Percentiles rank a stretch among this genome's conserved stretches.
phyloP scores from a whole-genome alignment of 2,888 invertebrate genomes.

The Panorpa germanica region DNA sequence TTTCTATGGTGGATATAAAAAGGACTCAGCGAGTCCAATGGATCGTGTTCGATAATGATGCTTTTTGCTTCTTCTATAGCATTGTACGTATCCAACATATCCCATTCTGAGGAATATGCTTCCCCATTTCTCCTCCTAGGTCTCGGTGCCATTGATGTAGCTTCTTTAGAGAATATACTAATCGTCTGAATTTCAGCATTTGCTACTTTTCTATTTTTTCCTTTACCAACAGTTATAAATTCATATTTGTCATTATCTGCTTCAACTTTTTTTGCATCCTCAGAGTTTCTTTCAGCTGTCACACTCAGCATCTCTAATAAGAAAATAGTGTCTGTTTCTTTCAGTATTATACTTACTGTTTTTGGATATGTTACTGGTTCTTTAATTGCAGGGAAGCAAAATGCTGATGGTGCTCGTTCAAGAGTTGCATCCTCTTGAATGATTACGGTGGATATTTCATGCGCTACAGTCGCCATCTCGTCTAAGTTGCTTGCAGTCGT shows the following conservation, averaged over 20 bases:
- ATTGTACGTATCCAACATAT: conserved; percentile 54
- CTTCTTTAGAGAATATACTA: conserved; percentile 36
- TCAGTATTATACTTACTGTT: conserved; percentile 38
- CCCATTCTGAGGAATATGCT: conserved; percentile 55
- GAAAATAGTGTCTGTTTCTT: conserved; percentile 43
- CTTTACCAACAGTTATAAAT: conserved; percentile 44
- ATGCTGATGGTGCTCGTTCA: conserved; percentile 7
- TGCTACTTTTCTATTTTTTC: conserved; percentile 42
- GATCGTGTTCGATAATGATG: conserved; percentile 9
- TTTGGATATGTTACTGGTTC: conserved; percentile 27
- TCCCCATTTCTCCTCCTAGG: conserved; percentile 32
- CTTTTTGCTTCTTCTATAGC: conserved; percentile 20
- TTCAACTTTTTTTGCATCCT: conserved; percentile 34
- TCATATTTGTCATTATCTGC: conserved; percentile 46
- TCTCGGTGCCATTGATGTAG: conserved; percentile 37
- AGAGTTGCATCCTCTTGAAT: too few species aligned
- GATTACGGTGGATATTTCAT: too few species aligned
- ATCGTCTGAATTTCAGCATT: conserved; percentile 53
- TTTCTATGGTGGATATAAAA: conserved; percentile 20
- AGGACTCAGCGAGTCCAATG: conserved; percentile 16
- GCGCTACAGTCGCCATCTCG: too few species aligned
- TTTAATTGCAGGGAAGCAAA: conserved; percentile 7
- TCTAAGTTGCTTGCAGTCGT: too few species aligned
- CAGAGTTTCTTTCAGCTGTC: conserved; percentile 36
- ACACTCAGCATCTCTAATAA: conserved; percentile 43